Base-by-base conservation (phyloP, 2,888 invertebrate genomes). In the Brachyptera risi region DNA sequence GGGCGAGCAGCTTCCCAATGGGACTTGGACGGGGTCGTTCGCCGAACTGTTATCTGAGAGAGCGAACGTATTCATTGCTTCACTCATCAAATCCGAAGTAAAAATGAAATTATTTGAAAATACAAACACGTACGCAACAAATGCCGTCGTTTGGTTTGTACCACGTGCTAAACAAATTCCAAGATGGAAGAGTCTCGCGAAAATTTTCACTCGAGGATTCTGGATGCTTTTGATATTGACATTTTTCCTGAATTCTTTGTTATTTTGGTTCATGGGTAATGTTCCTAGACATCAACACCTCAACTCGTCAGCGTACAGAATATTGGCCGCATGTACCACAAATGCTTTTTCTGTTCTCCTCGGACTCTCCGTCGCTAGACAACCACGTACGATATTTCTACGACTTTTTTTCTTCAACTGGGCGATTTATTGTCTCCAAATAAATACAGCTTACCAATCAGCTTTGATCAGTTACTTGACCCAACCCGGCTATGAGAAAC, bases 391-490 rank as follows among this genome's bases (percentile, higher is more conserved):
- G 5, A 31, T 31, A 11, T 31, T 11, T 31, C 11, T 31, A 5
- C 31, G 31, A 7, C 5, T n/a, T 7, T 51, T 26, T 27, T 51
- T 51, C 15, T 5, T 31, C 4, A 2, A 24, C 3, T 51, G 51
- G 51, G 15, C 31, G 27, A 24, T 26, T 15, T 51, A 26, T 15
- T 51, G 51, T 51, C 15, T 51, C 2, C 26, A 51, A 7, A 51
- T 51, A 9, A 26, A 51, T n/a, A 51, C 51, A 13, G 51, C 51
- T 7, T 51, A 51, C 26, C 51, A 51, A n/a, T 23, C 51, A 26
- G 3, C 4, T n/a, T 31, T 51, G 51, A 26, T 51, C 31, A 17
- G 26, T 15, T 21, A 24, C 13, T 5, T 26, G 11, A 17, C 7
- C 7, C 7, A 51, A 2, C 51, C 51, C 7, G 26, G 51, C 19